A percentile compares a stretch with the other conserved stretches of the same genome.
Conservation (phyloP, 2,113 vertebrate genomes). For the Thinocorus orbignyianus region DNA sequence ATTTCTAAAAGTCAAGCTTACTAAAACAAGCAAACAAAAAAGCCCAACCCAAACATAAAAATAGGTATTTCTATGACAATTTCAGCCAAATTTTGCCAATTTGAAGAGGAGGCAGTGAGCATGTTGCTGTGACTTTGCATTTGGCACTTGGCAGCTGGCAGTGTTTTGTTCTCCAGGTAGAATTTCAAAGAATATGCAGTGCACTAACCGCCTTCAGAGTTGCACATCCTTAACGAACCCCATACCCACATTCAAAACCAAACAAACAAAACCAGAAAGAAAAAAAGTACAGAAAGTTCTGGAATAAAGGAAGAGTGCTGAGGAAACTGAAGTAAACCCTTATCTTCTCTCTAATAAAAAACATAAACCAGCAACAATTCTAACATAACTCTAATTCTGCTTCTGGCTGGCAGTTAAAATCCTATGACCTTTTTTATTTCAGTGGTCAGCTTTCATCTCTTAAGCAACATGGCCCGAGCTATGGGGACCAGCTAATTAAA, state of each 20-base stretch:
- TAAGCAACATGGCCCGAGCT: conserved; percentile 60
- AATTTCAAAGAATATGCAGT: neutral
- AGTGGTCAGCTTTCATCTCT: conserved; percentile 59
- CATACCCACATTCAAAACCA: neutral
- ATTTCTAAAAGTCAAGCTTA: neutral
- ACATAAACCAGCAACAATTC: neutral
- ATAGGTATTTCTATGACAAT: neutral
- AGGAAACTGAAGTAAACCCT: conserved; percentile 29
- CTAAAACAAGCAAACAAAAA: neutral
- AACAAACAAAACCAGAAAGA: neutral
- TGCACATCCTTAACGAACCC: neutral
- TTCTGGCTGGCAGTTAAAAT: conserved; percentile 47
- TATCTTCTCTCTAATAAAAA: neutral
- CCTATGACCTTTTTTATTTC: conserved; percentile 66
- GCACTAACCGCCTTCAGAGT: neutral
- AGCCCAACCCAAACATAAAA: neutral
- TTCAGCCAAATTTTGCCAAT: neutral
- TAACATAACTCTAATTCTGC: conserved; percentile 14
- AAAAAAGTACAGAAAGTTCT: neutral
- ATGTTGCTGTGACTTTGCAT: neutral
- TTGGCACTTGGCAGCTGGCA: neutral
- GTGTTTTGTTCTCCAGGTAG: neutral
- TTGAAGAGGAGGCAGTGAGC: neutral
- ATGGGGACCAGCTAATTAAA: conserved; percentile 67
- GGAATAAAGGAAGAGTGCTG: conserved; percentile 2